Percentiles rank a stretch among this genome's conserved stretches.
Evolutionary conservation across 2,113 vertebrate species (phyloP).

Genomic region (Verasper variegatus): DNA sequence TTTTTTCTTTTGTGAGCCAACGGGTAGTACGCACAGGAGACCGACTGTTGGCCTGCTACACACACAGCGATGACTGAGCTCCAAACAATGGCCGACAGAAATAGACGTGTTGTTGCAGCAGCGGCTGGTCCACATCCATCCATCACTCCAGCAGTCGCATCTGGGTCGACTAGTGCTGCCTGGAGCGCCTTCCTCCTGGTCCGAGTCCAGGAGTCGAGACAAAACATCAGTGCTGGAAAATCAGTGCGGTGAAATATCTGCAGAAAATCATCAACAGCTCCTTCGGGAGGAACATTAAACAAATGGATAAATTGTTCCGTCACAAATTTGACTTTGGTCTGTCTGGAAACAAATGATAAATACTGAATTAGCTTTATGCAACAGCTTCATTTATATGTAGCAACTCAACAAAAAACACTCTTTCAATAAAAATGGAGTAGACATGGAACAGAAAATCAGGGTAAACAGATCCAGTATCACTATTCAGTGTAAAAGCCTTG

Average conservation of each 20-base stretch:
- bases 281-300: background rate
- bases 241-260: constrained; percentile 13
- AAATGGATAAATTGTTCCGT: background rate
- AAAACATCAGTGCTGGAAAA: constrained; percentile 29
- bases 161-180: constrained; percentile 55
- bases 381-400: background rate
- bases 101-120: constrained; percentile 72
- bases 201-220: constrained; percentile 28
- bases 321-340: background rate
- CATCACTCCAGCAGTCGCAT: constrained; percentile 60
- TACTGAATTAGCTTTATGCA: background rate
- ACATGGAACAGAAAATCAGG: constrained; percentile 7
- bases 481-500: constrained; percentile 20
- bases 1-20: constrained; percentile 49
- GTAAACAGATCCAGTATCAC: constrained; percentile 27
- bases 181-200: constrained; percentile 22
- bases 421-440: constrained; percentile 4
- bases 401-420: constrained; percentile 1
- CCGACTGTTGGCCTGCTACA: constrained; percentile 58
- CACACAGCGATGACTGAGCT: constrained; percentile 65
- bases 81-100: constrained; percentile 77
- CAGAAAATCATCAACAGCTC: constrained; percentile 14
- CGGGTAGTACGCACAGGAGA: constrained; percentile 41
- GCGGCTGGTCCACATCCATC: constrained; percentile 60
- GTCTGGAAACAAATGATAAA: constrained; percentile 5